Conservation (phyloP, 1,140 invertebrate genomes). For the Drosophila subpulchrella region DNA sequence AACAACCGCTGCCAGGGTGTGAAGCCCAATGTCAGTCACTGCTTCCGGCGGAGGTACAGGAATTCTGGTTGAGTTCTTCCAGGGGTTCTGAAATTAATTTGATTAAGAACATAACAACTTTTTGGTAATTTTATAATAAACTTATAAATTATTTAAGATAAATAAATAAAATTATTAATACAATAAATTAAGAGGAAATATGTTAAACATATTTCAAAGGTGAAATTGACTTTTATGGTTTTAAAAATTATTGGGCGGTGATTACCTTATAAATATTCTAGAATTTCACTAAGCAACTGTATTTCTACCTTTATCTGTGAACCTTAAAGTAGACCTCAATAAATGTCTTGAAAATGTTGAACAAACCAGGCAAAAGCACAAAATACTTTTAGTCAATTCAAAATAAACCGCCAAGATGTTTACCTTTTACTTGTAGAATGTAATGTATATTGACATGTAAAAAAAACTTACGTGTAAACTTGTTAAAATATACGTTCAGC, state of each 20-base stretch:
- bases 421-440: background rate
- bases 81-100: background rate
- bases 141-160: too few relatives aligned
- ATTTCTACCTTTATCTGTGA: too few relatives aligned
- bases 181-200: too few relatives aligned
- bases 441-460: background rate
- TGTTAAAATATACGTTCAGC: background rate
- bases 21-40: slow-evolving; percentile 62
- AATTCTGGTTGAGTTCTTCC: slow-evolving; percentile 26
- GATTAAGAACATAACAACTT: background rate
- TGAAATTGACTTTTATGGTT: too few relatives aligned
- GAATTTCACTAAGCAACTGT: too few relatives aligned
- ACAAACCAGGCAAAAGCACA: too few relatives aligned
- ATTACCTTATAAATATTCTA: too few relatives aligned
- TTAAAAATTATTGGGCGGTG: too few relatives aligned
- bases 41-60: slow-evolving; percentile 47
- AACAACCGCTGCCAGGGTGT: slow-evolving; percentile 76
- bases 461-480: background rate
- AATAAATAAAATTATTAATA: too few relatives aligned
- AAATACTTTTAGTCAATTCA: background rate
- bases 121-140: background rate
- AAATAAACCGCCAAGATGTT: background rate
- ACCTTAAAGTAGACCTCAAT: too few relatives aligned
- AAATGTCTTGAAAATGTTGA: too few relatives aligned
- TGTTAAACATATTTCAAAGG: too few relatives aligned